phyloP scores from a whole-genome alignment of 2,888 invertebrate genomes.

The Augochlorella aurata region DNA sequence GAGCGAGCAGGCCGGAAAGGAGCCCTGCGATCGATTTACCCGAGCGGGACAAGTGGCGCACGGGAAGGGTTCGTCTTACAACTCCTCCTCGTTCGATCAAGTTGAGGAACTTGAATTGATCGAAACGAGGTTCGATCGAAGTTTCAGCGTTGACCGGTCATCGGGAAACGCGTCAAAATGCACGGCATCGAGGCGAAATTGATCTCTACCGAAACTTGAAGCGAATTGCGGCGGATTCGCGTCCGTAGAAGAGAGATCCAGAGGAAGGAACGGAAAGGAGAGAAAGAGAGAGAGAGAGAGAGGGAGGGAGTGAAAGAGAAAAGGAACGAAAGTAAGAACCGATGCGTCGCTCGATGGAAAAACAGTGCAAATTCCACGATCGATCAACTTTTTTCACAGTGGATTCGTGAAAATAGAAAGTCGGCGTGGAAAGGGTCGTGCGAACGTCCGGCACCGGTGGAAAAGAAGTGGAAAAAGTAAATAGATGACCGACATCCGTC shows the following conservation, averaged over 20 bases:
- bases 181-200: not conserved
- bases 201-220: not conserved
- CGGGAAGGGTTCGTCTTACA: not conserved
- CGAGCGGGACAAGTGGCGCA: not conserved
- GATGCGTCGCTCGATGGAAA: conserved; percentile 35
- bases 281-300: not conserved
- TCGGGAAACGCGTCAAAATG: conserved; percentile 22
- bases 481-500: not conserved
- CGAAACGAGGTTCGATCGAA: not conserved
- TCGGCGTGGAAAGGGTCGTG: not conserved
- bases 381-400: not conserved
- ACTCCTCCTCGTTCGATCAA: not conserved
- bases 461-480: not conserved
- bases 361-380: not conserved
- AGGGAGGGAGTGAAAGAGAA: no score
- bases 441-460: not conserved
- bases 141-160: not conserved
- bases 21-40: not conserved
- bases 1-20: not conserved
- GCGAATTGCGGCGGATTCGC: not conserved
- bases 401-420: not conserved
- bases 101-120: no score
- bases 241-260: not conserved
- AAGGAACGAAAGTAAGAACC: not conserved
- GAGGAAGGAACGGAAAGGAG: not conserved